A percentile compares a stretch with the other conserved stretches of the same genome.
Conservation (phyloP, 2,113 vertebrate genomes). For the Octodon degus region DNA sequence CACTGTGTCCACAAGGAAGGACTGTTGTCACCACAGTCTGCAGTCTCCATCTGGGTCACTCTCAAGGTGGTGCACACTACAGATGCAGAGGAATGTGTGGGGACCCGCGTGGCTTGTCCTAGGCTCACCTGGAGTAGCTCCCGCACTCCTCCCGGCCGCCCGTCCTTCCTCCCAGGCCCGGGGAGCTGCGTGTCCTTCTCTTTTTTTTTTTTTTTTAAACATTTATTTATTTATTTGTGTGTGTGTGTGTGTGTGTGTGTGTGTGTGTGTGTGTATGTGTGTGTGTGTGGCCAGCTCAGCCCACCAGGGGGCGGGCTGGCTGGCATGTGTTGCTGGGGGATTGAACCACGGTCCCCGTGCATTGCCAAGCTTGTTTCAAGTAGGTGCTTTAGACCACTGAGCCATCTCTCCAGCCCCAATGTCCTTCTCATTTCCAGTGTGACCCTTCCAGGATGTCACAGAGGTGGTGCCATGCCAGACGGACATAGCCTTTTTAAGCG, state of each 20-base stretch:
- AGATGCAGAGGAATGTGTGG: not conserved
- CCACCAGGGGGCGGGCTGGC: no score
- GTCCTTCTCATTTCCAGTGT: not conserved
- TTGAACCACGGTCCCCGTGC: no score
- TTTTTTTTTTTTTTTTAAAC: no score
- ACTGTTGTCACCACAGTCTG: not conserved
- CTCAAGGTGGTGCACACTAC: not conserved
- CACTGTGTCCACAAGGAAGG: no score
- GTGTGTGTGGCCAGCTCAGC: no score
- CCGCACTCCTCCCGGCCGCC: fast-evolving
- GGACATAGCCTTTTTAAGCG: not conserved
- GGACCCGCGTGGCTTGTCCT: not conserved
- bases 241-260: no score
- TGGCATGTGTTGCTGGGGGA: no score
- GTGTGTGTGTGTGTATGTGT: no score
- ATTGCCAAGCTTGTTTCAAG: no score
- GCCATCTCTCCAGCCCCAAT: no score
- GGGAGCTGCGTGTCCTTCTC: not conserved
- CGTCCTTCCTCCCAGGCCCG: not conserved
- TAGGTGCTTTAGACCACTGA: no score
- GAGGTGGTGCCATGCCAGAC: not conserved
- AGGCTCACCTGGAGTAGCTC: not conserved
- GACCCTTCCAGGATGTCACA: not conserved
- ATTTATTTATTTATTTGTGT: no score
- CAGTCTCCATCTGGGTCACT: not conserved